Evolutionary conservation across 1,140 invertebrate species (phyloP), one percentile per base, ranked within the genome.

Genomic region (Ceratina japonica): DNA sequence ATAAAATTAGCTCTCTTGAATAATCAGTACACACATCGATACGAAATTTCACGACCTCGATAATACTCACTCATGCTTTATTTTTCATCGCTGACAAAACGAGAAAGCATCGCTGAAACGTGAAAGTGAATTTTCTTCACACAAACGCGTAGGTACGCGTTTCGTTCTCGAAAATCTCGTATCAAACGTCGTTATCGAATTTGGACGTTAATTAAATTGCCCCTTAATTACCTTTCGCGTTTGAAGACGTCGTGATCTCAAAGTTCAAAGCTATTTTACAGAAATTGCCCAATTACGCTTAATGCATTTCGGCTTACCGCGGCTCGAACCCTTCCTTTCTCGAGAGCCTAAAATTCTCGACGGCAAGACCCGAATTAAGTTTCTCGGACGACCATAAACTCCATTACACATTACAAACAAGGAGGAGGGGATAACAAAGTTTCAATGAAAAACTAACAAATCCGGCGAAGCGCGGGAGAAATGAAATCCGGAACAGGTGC

Each of bases 1-100:
- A 66, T 66, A 24, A 66, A 66, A 22, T 65, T 65, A 65, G 2
- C 20, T 51, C 20, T 18, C n/a, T 24, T 49, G 20, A 59, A 59
- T 22, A 59, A 59, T 22, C 58, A 24, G 10, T 10, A 12, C 4
- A 3, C 58, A 13, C n/a, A 18, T 66, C 20, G 27, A 64, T 37
- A n/a, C 24, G 7, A 16, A n/a, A 64, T 37, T 37, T 64, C 31
- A 64, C 62, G 62, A n/a, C n/a, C 13, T 13, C 1, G 0, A 18
- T 63, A 18, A n/a, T 10, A 31, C 3, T 63, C 27, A 18, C 24
- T 61, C 15, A 61, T 24, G 18, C 2, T 61, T 61, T 24, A 58
- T 12, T 3, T 24, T 24, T 27, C 13, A 16, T 12, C 7, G 27
- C 20, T 8, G 37, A 51, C 49, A 16, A 51, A 51, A 24, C 12